Evolutionary conservation across 2,888 invertebrate species (phyloP).

Genomic region (Tiphia femorata): DNA sequence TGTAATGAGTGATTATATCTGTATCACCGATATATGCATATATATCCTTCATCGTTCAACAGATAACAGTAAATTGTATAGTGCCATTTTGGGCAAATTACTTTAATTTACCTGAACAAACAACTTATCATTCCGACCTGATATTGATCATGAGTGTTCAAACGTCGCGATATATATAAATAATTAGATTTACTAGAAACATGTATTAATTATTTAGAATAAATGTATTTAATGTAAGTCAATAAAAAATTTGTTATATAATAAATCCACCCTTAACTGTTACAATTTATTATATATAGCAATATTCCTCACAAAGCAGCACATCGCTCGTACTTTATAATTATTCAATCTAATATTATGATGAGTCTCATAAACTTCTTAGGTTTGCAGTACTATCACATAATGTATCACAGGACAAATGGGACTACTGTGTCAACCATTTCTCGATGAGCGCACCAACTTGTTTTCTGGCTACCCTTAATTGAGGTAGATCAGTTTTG

Average conservation of each 20-base stretch:
- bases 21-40: too few species aligned
- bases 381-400: neutral
- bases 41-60: slow-evolving; percentile 22
- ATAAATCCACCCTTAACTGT: too few species aligned
- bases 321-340: too few species aligned
- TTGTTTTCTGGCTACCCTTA: slow-evolving; percentile 78
- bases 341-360: too few species aligned
- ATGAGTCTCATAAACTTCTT: too few species aligned
- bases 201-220: slow-evolving; percentile 32
- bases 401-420: neutral
- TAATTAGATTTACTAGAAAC: slow-evolving; percentile 28
- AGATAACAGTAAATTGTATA: slow-evolving; percentile 39
- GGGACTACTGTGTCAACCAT: slow-evolving; percentile 71
- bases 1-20: too few species aligned
- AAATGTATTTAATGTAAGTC: slow-evolving; percentile 39
- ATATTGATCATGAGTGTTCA: too few species aligned
- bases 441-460: slow-evolving; percentile 73
- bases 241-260: slow-evolving; percentile 5
- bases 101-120: slow-evolving; percentile 32
- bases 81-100: slow-evolving; percentile 53
- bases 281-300: too few species aligned
- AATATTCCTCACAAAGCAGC: too few species aligned
- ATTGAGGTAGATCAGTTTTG: slow-evolving; percentile 76
- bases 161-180: slow-evolving; percentile 24
- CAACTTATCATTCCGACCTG: too few species aligned